Percentiles rank a stretch among this genome's conserved stretches.
Conservation (phyloP, 2,113 vertebrate genomes). For the Thunnus thynnus region DNA sequence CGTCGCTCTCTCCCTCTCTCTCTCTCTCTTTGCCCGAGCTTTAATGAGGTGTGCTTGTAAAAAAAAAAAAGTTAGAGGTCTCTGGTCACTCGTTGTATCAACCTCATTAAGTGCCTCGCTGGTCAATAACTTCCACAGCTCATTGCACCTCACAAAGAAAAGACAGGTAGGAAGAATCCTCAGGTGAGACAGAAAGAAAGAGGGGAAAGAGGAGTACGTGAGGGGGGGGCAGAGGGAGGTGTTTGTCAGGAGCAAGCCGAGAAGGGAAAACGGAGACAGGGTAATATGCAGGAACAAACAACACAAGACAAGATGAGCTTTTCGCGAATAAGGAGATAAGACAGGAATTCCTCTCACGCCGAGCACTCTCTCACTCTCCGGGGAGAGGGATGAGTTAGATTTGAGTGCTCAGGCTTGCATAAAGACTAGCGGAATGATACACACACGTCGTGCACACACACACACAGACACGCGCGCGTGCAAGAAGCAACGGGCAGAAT, state of each 20-base stretch:
- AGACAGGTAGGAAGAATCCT: slow-evolving; percentile 34
- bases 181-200: slow-evolving; percentile 16
- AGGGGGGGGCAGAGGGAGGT: slow-evolving; percentile 25
- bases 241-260: slow-evolving; percentile 32
- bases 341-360: slow-evolving; percentile 62
- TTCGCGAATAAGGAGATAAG: slow-evolving; percentile 60
- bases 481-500: slow-evolving; percentile 48
- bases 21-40: slow-evolving; percentile 9
- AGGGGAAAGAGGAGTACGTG: background rate
- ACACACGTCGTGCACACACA: background rate
- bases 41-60: slow-evolving; percentile 66
- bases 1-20: background rate
- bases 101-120: slow-evolving; percentile 75
- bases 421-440: slow-evolving; percentile 44
- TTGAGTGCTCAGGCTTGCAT: slow-evolving; percentile 62
- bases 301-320: slow-evolving; percentile 60
- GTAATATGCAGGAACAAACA: slow-evolving; percentile 56
- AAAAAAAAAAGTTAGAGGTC: slow-evolving; percentile 58
- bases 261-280: slow-evolving; percentile 3
- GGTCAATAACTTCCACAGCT: slow-evolving; percentile 63
- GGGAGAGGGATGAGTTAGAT: slow-evolving; percentile 56
- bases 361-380: slow-evolving; percentile 55
- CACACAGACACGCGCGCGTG: slow-evolving; percentile 17
- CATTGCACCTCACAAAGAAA: slow-evolving; percentile 38
- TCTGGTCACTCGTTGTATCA: slow-evolving; percentile 64